Evolutionary conservation across 2,113 vertebrate species (phyloP), one percentile per base, ranked within the genome.

Genomic region (Neodontobutis hainanensis): DNA sequence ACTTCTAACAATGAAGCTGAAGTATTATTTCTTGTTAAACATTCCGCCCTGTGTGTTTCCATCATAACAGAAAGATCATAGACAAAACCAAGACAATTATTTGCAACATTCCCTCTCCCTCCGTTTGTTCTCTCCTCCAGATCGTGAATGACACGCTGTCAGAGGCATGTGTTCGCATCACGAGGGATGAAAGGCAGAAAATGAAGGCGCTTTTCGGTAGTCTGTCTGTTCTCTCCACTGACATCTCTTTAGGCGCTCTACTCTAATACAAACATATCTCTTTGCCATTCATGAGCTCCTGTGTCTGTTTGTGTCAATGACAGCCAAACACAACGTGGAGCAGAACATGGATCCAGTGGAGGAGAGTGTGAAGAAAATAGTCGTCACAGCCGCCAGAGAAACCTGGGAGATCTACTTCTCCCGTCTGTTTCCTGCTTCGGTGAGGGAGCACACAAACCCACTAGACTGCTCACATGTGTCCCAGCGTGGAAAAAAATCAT

Each of bases 401-500:
- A 90, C 88, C 68, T 98, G 95, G 56, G 95, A 96, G 53, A 93
- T 98, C 10, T 99, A 99, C 76, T 99, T 99, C 88, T 97, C 96
- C 5, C 93, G 97, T 8, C 94, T 99, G 61, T 99, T 98, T 82
- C 97, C 97, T 0, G 97, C 97, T 52, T 97, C 94, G 72, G 97
- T 99, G 85, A 88, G 95, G 49, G 14, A 8, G 49, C 9, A 16
- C 9, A 52, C 16, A n/a, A 14, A 11, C 1, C 14, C 51, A 11
- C 47, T 8, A 49, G 38, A 8, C 38, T 40, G 38, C 38, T 8
- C 5, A 40, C 38, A 6, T 40, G 19, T 27, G 19, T 27, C 19
- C 3, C 19, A 27, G 19, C 3, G 19, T 27, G 19, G 19, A 27
- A 27, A 1, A n/a, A 27, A 27, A 27, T 27, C 19, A 1, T 27